Base-by-base conservation (phyloP, 2,113 vertebrate genomes). In the Trichechus manatus region DNA sequence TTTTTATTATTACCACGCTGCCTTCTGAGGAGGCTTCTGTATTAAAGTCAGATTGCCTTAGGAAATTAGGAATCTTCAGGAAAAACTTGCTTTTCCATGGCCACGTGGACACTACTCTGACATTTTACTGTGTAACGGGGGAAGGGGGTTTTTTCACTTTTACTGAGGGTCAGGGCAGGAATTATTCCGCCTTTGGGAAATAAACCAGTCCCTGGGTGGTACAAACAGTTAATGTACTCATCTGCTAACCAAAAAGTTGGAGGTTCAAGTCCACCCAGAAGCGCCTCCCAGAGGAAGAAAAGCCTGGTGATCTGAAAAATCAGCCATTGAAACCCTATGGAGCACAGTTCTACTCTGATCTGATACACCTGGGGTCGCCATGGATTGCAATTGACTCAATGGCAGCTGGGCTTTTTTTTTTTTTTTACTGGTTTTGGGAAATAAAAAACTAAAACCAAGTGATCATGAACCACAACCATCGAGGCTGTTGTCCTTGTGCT, bases 131-230 rank as follows among this genome's bases (percentile, higher is more conserved):
- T 25, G 19, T 4, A 4, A 61, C 7, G 6, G 0, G 14, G 42
- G 66, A 31, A 78, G 7, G 78, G 3, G 20, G 75, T 31, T 20
- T 92, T 83, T 92, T 88, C 10, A 22, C 64, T 81, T 92, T 95
- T 83, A 68, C 50, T 39, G 47, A 68, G 53, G 87, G 22, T 8
- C 14, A 33, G 27, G 31, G 70, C 42, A 78, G 61, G 59, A 61
- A n/a, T 94, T 78, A 56, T 56, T 79, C 61, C 87, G 23, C 53
- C 44, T 14, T 87, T 44, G 70, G 78, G n/a, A 96, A 94, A 64
- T 82, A 39, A 87, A 89, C 19, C n/a, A 36, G 70, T 72, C 70
- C 29, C 72, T 74, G 72, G 20, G 9, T 72, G 72, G 17, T 74
- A 22, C n/a, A 10, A 74, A 23, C 36, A 19, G 20, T 39, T 74